Conservation (phyloP, 2,113 vertebrate species). For the Helogale parvula region DNA sequence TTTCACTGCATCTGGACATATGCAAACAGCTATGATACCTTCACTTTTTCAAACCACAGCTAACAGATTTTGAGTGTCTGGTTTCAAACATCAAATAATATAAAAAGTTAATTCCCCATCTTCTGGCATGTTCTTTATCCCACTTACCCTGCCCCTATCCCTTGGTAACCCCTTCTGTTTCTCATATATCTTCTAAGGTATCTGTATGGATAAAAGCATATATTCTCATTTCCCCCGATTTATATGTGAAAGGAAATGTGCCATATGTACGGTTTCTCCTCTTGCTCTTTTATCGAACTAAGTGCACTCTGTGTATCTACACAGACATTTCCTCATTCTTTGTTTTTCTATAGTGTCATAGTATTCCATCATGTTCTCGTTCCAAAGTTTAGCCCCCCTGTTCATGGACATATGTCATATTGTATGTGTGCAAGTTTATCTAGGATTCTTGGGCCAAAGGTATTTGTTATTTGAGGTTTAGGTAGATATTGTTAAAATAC, state of each 20-base stretch:
- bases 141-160: not conserved
- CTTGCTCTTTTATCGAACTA: not conserved
- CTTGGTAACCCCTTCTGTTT: not conserved
- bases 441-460: not conserved
- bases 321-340: not conserved
- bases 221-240: not conserved
- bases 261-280: not conserved
- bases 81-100: not conserved
- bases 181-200: not conserved
- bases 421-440: not conserved
- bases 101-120: not conserved
- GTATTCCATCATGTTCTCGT: not conserved
- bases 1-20: not conserved
- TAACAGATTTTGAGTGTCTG: not conserved
- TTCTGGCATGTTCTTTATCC: not conserved
- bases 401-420: not conserved
- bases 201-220: not conserved
- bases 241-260: not conserved
- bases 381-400: not conserved
- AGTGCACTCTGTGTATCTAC: not conserved
- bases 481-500: not conserved
- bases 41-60: not conserved
- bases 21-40: not conserved
- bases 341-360: not conserved
- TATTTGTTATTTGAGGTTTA: conserved; percentile 10